A percentile compares a stretch with the other conserved stretches of the same genome.
These are phyloP conservation scores for Drosophila mayaguana DNA, from an alignment of 2,888 invertebrate species.

Conservation along the genomic window DNA sequence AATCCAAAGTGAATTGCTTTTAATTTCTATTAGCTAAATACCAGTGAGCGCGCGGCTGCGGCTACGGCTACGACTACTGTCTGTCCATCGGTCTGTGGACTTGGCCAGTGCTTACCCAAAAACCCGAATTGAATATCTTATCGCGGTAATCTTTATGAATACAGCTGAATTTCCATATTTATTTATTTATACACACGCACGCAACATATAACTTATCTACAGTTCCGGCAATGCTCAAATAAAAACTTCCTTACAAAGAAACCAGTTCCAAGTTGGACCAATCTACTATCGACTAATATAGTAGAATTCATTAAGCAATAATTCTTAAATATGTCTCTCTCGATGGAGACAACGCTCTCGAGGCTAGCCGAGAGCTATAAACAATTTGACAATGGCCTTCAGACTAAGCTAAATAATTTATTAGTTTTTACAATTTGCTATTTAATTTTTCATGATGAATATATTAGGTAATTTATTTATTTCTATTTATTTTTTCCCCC, in stretches of 20 bases:
- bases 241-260: conserved; percentile 63
- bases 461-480: conserved; percentile 19
- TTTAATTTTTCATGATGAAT: conserved; percentile 19
- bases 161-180: conserved; percentile 46
- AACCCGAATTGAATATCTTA: conserved; percentile 12
- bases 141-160: background rate
- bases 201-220: conserved; percentile 46
- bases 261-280: conserved; percentile 43
- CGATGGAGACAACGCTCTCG: conserved; percentile 7
- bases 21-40: conserved; percentile 35
- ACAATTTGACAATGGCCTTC: conserved; percentile 33
- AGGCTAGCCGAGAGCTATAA: conserved; percentile 21
- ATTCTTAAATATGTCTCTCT: conserved; percentile 34
- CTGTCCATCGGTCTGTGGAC: background rate
- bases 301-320: conserved; percentile 40
- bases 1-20: conserved; percentile 37
- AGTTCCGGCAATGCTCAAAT: conserved; percentile 63
- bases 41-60: conserved; percentile 6
- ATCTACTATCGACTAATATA: conserved; percentile 24
- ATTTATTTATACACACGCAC: conserved; percentile 35
- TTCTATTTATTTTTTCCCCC: conserved; percentile 14
- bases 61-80: conserved; percentile 1
- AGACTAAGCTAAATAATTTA: conserved; percentile 44
- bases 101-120: conserved; percentile 23
- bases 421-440: conserved; percentile 32